A percentile compares a stretch with the other conserved stretches of the same genome.
Evolutionary conservation across 2,113 vertebrate genomes (phyloP).

Genomic region (Brachyhypopomus gauderio): DNA sequence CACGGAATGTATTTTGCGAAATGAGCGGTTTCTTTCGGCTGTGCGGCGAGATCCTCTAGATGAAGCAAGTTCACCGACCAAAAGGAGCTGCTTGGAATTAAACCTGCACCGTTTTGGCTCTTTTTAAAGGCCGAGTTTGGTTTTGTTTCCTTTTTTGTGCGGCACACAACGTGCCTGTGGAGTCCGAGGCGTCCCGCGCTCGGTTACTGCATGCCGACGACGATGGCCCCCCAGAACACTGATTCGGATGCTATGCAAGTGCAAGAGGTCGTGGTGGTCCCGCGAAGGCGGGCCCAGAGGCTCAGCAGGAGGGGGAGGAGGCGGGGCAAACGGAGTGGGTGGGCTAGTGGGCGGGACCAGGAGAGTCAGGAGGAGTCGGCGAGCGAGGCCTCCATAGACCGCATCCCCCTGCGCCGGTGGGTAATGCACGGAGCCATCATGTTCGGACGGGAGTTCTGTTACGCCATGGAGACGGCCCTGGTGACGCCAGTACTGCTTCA

Average conservation of each 20-base stretch:
- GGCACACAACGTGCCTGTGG: not conserved
- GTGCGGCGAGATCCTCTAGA: not conserved
- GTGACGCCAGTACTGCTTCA: constrained; percentile 94
- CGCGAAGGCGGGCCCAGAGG: constrained; percentile 69
- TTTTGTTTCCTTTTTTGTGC: constrained; percentile 4
- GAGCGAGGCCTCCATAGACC: constrained; percentile 88
- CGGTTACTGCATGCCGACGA: constrained; percentile 80
- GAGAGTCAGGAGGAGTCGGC: constrained; percentile 80
- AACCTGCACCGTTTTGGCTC: not conserved
- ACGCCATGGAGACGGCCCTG: constrained; percentile 97
- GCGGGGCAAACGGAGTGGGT: constrained; percentile 7
- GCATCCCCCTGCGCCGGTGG: constrained; percentile 89
- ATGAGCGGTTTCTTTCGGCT: not conserved
- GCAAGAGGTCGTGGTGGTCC: constrained; percentile 78
- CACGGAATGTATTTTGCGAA: constrained; percentile 66
- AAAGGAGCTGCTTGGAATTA: constrained; percentile 34
- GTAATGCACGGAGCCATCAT: constrained; percentile 97
- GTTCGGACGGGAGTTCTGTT: constrained; percentile 99
- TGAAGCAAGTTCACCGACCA: not conserved
- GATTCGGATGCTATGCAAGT: constrained; percentile 90
- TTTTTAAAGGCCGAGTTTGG: not conserved
- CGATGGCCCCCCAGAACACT: constrained; percentile 96
- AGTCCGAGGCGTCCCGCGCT: constrained; percentile 43
- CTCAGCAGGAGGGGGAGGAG: constrained; percentile 48
- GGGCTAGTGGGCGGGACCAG: constrained; percentile 49